These are phyloP conservation scores for Iselma pallidipennis DNA, from an alignment of 2,888 invertebrate species.

Conservation along the genomic window DNA sequence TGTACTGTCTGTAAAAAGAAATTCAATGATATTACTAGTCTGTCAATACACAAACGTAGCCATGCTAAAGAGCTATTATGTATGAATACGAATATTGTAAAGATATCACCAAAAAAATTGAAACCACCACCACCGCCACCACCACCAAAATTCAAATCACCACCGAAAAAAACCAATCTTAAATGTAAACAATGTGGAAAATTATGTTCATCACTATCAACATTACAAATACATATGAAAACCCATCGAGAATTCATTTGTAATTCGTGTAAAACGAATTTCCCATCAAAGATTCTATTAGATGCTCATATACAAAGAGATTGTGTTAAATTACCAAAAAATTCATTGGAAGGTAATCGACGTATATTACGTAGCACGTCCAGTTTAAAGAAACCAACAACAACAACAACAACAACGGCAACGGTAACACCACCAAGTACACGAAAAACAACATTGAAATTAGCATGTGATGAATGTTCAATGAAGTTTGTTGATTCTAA, in stretches of 20 bases:
- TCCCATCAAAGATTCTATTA: constrained; percentile 45
- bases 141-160: neutral
- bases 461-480: constrained; percentile 43
- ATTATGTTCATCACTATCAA: constrained; percentile 37
- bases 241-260: constrained; percentile 46
- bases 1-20: constrained; percentile 45
- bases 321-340: constrained; percentile 44
- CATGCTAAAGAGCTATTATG: constrained; percentile 47
- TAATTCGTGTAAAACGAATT: constrained; percentile 40
- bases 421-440: neutral
- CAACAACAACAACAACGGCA: neutral
- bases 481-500: constrained; percentile 41
- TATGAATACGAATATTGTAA: constrained; percentile 37
- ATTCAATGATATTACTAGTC: constrained; percentile 35
- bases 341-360: constrained; percentile 30
- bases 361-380: constrained; percentile 33
- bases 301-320: constrained; percentile 46
- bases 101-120: constrained; percentile 41
- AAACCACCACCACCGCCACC: constrained; percentile 14
- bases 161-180: constrained; percentile 7
- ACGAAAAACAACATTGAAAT: constrained; percentile 8
- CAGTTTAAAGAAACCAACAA: neutral
- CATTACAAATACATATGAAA: constrained; percentile 40
- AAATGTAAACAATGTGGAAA: constrained; percentile 42
- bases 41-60: constrained; percentile 44